Percentiles rank a stretch among this genome's conserved stretches.
These are phyloP conservation scores for Apotomis capreana DNA, from an alignment of 2,888 invertebrate genomes.

Conservation along the genomic window DNA sequence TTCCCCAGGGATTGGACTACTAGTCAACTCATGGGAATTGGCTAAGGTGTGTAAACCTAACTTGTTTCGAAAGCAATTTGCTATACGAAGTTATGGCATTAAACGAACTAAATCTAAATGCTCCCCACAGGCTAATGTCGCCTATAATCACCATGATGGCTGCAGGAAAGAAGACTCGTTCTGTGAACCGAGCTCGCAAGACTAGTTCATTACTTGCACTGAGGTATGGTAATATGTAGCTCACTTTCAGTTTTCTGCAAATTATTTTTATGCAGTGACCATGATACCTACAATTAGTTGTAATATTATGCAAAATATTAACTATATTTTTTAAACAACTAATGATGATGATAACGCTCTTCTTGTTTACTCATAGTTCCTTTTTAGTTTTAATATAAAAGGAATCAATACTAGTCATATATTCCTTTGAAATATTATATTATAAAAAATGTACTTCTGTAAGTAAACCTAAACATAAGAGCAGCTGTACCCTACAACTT, in stretches of 20 bases:
- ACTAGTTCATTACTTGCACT: slow-evolving; percentile 29
- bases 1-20: background rate
- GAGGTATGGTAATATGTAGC: slow-evolving; percentile 3
- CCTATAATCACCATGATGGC: slow-evolving; percentile 31
- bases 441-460: no score
- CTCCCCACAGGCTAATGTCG: slow-evolving; percentile 30
- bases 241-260: slow-evolving; percentile 30
- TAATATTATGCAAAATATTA: background rate
- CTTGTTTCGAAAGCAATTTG: slow-evolving; percentile 36
- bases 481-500: background rate
- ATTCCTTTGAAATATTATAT: no score
- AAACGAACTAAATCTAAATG: slow-evolving; percentile 37
- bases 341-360: no score
- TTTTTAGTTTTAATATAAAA: no score
- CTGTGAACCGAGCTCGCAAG: slow-evolving; percentile 22
- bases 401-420: no score
- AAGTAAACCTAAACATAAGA: no score
- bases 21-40: slow-evolving; percentile 22
- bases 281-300: background rate
- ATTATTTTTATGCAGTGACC: slow-evolving; percentile 12
- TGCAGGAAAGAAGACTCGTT: slow-evolving; percentile 34
- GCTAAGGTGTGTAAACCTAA: slow-evolving; percentile 28
- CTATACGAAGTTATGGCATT: slow-evolving; percentile 35
- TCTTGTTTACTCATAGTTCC: no score
- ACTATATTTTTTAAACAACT: no score